Evolutionary conservation across 2,888 invertebrate genomes (phyloP).

Genomic region (Peribatodes rhomboidaria): DNA sequence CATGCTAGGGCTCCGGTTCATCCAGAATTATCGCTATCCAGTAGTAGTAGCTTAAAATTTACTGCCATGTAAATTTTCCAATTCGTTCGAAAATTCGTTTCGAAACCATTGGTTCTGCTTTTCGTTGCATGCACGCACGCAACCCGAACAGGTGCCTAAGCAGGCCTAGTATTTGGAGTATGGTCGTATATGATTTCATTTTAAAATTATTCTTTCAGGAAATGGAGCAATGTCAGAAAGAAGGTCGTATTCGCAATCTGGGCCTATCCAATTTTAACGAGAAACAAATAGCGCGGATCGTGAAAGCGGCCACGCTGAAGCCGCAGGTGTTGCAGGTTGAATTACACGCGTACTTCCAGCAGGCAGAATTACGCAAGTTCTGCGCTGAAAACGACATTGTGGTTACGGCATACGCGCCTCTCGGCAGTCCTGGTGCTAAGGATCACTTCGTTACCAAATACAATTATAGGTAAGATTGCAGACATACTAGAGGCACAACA

Average conservation of each 20-base stretch:
- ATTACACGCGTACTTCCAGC: slow-evolving; percentile 92
- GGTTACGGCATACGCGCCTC: slow-evolving; percentile 90
- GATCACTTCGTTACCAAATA: slow-evolving; percentile 88
- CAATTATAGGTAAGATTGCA: slow-evolving; percentile 81
- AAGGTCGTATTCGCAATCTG: slow-evolving; percentile 89
- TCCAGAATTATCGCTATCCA: no score
- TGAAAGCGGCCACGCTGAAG: slow-evolving; percentile 87
- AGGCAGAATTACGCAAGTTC: slow-evolving; percentile 87
- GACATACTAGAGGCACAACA: background rate
- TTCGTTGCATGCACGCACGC: no score
- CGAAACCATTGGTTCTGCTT: no score
- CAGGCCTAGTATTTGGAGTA: background rate
- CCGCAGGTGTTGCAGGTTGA: slow-evolving; percentile 92
- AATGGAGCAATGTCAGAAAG: slow-evolving; percentile 90
- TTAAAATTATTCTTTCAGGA: slow-evolving; percentile 73
- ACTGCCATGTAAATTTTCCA: no score
- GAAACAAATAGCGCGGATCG: slow-evolving; percentile 88
- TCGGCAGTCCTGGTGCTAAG: slow-evolving; percentile 91
- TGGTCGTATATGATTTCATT: background rate
- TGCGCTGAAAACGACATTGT: slow-evolving; percentile 88
- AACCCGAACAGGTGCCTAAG: no score
- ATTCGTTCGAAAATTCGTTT: no score
- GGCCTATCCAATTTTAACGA: slow-evolving; percentile 93
- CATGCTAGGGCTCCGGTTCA: no score
- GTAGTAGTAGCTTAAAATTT: no score